These are phyloP conservation scores for Nephrotoma flavescens DNA, from an alignment of 2,888 invertebrate genomes.

Conservation along the genomic window DNA sequence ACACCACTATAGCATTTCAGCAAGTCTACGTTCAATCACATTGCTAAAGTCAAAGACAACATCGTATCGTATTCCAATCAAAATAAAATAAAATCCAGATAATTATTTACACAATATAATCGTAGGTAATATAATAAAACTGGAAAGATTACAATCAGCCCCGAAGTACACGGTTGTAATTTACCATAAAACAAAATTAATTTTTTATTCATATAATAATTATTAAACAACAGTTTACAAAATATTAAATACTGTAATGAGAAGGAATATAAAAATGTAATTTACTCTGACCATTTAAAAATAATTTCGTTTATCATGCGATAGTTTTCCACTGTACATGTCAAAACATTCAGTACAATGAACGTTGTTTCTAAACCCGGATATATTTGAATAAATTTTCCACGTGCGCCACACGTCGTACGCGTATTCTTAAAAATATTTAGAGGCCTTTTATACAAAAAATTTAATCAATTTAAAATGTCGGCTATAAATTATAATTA, in stretches of 20 bases:
- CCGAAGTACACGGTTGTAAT: background rate
- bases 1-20: too few species aligned
- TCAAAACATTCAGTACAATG: background rate
- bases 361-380: background rate
- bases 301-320: background rate
- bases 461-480: background rate
- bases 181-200: background rate
- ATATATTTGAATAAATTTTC: background rate
- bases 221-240: background rate
- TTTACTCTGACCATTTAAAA: background rate
- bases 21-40: too few species aligned
- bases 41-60: background rate
- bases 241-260: background rate
- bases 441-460: background rate
- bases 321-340: background rate
- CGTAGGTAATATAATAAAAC: background rate
- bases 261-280: background rate
- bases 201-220: background rate
- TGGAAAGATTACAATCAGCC: background rate
- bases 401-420: background rate
- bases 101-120: background rate
- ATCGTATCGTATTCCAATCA: background rate
- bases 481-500: background rate
- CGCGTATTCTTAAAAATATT: background rate
- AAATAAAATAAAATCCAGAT: background rate